Conservation (phyloP, 1,140 invertebrate genomes). For the Drosophila gunungcola region DNA sequence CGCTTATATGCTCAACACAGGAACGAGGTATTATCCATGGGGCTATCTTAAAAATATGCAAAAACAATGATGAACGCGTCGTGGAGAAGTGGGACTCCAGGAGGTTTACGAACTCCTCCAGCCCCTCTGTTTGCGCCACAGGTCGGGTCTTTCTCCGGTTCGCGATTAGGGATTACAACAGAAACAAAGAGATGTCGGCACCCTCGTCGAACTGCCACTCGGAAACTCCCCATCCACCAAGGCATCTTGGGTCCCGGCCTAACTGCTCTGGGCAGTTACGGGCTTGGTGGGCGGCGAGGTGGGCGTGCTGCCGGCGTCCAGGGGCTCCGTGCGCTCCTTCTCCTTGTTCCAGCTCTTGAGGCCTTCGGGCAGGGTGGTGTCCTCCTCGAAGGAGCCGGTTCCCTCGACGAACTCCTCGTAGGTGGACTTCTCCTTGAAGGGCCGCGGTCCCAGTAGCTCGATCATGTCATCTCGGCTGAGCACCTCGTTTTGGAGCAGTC, state of each 20-base stretch:
- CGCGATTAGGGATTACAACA: constrained; percentile 34
- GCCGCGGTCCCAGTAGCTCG: constrained; percentile 96
- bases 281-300: constrained; percentile 67
- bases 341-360: constrained; percentile 97
- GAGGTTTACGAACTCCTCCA: constrained; percentile 8
- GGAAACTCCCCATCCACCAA: constrained; percentile 5
- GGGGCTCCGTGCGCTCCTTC: constrained; percentile 73
- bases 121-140: not conserved
- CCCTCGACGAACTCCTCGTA: constrained; percentile 99
- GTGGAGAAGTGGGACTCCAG: constrained; percentile 9
- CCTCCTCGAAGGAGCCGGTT: constrained; percentile 98
- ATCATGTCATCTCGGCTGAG: constrained; percentile 99
- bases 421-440: constrained; percentile 99
- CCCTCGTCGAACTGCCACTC: constrained; percentile 7
- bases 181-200: constrained; percentile 32
- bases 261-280: constrained; percentile 53
- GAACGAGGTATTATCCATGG: constrained; percentile 31
- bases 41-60: constrained; percentile 51
- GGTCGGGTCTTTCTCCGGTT: constrained; percentile 14
- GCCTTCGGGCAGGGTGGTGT: constrained; percentile 97
- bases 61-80: constrained; percentile 38
- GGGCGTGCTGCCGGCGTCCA: constrained; percentile 50
- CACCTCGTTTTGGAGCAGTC: constrained; percentile 97
- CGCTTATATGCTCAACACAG: constrained; percentile 18
- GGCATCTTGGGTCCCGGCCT: constrained; percentile 4